Evolutionary conservation across 1,140 invertebrate genomes (phyloP), one percentile per base, ranked within the genome.

Genomic region (Camponotus pennsylvanicus): DNA sequence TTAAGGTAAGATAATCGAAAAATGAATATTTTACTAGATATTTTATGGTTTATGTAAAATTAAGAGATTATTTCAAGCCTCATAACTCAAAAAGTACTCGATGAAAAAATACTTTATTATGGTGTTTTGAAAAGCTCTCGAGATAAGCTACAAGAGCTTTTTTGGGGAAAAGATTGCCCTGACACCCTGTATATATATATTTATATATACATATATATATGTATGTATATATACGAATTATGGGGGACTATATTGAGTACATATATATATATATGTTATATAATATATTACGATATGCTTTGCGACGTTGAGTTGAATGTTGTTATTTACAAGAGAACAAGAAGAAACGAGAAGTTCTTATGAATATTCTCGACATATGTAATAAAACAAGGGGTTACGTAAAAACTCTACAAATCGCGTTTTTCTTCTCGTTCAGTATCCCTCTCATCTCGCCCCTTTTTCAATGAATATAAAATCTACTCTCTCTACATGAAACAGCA

Each of bases 301-400:
- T 93, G 92, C 92, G 91, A 92, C 87, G 93, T 94, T 95, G 86
- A 93, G 92, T 95, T 95, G 91, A 93, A 93, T 95, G 94, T 94
- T 95, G 93, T 94, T 94, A 93, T 93, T 87, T 92, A 92, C 87
- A 85, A 88, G 70, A 90, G 75, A 91, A 89, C 86, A 70, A 85
- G 86, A 88, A 71, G 85, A 88, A 76, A 79, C 80, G 90, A 94
- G 88, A 93, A 88, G 92, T 91, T 93, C 92, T 92, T 93, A 92
- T 93, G 92, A 93, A 91, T 93, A 92, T 88, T 92, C 92, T 93
- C 91, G 91, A 92, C 75, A 92, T 92, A 91, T 94, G 93, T 94
- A 94, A 95, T 94, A 95, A 95, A 93, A 94, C 80, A 59, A 76
- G 59, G 77, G 77, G 83, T 80, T 64, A 88, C 86, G 79, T 86